These are phyloP conservation scores for Chydorus sphaericus DNA, from an alignment of 2,888 invertebrate genomes.

Conservation along the genomic window DNA sequence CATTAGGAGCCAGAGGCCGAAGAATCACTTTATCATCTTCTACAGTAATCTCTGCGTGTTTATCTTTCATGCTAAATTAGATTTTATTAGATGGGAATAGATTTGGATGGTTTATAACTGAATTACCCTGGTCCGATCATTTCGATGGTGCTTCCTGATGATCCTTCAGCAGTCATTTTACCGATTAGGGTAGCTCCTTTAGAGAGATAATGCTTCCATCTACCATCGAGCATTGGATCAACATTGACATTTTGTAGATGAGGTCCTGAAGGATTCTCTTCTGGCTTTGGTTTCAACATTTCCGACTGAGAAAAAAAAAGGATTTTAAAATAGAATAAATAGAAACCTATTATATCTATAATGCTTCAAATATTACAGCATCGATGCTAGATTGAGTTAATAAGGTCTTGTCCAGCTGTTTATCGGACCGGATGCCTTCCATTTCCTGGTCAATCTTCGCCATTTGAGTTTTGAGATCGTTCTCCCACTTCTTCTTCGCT, in stretches of 20 bases:
- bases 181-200: constrained; percentile 30
- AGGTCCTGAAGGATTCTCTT: constrained; percentile 30
- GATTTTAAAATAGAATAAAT: no score
- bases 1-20: constrained; percentile 27
- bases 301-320: background rate
- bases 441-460: constrained; percentile 35
- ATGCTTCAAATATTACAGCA: no score
- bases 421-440: constrained; percentile 35
- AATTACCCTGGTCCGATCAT: constrained; percentile 35
- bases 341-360: no score
- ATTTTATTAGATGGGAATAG: background rate
- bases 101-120: background rate
- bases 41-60: constrained; percentile 31
- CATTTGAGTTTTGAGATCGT: constrained; percentile 30
- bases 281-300: no score
- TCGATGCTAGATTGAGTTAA: no score
- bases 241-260: constrained; percentile 40
- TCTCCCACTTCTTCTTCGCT: constrained; percentile 28
- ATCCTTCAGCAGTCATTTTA: constrained; percentile 27
- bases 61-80: constrained; percentile 30
- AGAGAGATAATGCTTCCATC: constrained; percentile 36
- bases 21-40: constrained; percentile 23
- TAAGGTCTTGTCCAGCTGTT: no score
- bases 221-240: constrained; percentile 37
- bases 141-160: constrained; percentile 30